Base-by-base conservation (phyloP, 2,113 vertebrate genomes). In the Machaerirhynchus nigripectus region DNA sequence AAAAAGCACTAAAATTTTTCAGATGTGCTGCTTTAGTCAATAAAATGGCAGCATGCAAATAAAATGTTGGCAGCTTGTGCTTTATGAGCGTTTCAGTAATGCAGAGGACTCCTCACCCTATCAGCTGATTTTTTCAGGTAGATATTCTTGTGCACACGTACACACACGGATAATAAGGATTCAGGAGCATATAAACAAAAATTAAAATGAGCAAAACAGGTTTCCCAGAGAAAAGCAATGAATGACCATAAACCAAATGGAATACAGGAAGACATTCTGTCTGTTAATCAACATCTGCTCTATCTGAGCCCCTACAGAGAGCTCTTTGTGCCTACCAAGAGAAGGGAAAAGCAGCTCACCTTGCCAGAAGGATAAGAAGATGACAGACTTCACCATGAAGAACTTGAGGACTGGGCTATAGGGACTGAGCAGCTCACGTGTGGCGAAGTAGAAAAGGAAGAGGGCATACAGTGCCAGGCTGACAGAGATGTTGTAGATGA, bases 311-410 rank as follows among this genome's bases (percentile, higher is more conserved):
- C 46, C 83, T 42, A 56, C 80, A 84, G 68, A 90, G 55, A 69
- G 33, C 50, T 12, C 53, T 86, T 27, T 55, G 35, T 59, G 31
- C 39, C 63, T 77, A 74, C 33, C 22, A 89, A 65, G 26, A 11
- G 7, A 47, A 59, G 7, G 11, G 40, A 75, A 61, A 64, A 57
- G 47, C 61, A 84, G 52, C 98, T 97, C 95, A 99, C 99, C 99
- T 97, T 99, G 99, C 99, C 99, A 99, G 97, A 99, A 99, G 93
- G 99, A 99, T 56, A 99, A 98, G 71, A 99, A 99, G 96, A 99
- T 99, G 97, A 99, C 99, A 0, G 99, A 99, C 95, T 99, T 99
- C 97, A 99, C 99, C 99, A 99, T 99, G 97, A 99, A 98, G 98
- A 99, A 99, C 97, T 99, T 99, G 96, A 99, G 99, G 97, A 99